Evolutionary conservation across 2,888 invertebrate species (phyloP).

Genomic region (Melinopterus prodromus): DNA sequence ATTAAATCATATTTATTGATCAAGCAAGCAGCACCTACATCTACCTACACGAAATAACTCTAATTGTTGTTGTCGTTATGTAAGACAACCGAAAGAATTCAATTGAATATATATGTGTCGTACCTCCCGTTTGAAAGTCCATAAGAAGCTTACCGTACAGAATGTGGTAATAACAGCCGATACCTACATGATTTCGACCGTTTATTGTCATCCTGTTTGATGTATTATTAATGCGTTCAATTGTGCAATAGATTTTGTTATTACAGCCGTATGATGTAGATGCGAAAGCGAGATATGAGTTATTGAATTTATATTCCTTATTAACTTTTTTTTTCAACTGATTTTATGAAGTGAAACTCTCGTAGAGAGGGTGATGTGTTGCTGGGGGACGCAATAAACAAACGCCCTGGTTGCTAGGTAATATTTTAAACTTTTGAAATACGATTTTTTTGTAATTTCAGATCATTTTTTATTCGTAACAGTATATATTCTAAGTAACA

Average conservation of each 20-base stretch:
- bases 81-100: background rate
- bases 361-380: too few relatives aligned
- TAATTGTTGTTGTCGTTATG: background rate
- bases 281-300: background rate
- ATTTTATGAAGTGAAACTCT: too few relatives aligned
- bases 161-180: background rate
- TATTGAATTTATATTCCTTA: too few relatives aligned
- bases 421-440: too few relatives aligned
- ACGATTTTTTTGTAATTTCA: too few relatives aligned
- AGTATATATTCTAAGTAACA: background rate
- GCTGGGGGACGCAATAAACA: too few relatives aligned
- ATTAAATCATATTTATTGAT: slow-evolving; percentile 4
- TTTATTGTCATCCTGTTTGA: background rate
- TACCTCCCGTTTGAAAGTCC: slow-evolving; percentile 4
- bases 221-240: background rate
- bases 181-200: background rate
- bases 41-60: background rate
- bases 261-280: background rate
- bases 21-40: background rate
- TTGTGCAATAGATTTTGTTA: background rate
- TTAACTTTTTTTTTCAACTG: too few relatives aligned
- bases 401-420: too few relatives aligned
- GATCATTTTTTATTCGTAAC: too few relatives aligned
- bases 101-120: background rate
- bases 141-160: background rate